phyloP scores from a whole-genome alignment of 2,113 vertebrate genomes.

The Gulo gulo region DNA sequence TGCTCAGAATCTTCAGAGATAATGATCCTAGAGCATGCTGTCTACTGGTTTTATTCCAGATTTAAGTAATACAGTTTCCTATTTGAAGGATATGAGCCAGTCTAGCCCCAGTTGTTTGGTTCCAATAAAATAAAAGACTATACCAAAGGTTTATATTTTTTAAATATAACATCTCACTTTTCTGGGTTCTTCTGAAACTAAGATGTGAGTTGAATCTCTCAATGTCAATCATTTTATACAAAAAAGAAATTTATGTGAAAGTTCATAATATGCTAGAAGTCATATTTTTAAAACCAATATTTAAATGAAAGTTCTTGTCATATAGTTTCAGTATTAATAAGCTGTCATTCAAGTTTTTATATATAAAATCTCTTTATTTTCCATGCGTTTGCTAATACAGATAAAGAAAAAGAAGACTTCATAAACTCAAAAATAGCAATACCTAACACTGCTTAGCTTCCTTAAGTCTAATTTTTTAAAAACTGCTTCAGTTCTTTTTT shows the following conservation, averaged over 20 bases:
- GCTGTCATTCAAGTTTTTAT: neutral
- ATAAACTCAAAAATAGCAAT: neutral
- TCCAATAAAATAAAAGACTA: neutral
- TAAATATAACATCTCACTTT: neutral
- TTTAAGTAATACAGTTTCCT: neutral
- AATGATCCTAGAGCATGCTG: neutral
- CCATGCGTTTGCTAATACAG: neutral
- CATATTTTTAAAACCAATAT: neutral
- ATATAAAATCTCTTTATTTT: neutral
- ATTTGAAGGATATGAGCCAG: neutral
- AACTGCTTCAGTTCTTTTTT: neutral
- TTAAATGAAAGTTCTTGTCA: neutral
- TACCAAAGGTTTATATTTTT: neutral
- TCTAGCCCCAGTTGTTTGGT: neutral
- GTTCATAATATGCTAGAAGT: neutral
- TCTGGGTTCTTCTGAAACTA: neutral
- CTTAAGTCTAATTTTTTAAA: conserved; percentile 10
- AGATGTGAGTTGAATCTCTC: neutral
- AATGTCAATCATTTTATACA: neutral
- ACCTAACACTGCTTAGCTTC: neutral
- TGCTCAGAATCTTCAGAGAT: neutral
- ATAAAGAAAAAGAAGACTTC: neutral
- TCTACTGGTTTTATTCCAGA: neutral
- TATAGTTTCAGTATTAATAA: neutral
- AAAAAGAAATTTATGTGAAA: neutral